Base-by-base conservation (phyloP, 2,113 vertebrate species). In the Poicephalus meyeri region DNA sequence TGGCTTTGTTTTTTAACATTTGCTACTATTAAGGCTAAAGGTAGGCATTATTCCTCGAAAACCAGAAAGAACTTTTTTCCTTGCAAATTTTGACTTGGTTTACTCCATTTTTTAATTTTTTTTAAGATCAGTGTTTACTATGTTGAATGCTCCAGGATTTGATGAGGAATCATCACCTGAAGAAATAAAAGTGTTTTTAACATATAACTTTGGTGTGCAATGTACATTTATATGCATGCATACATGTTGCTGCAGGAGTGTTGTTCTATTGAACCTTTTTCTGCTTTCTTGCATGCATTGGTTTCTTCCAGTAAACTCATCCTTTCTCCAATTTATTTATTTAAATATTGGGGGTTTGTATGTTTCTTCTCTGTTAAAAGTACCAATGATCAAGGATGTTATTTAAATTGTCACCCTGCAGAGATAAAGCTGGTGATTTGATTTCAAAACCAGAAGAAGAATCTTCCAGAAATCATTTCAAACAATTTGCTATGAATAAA, bases 391-490 rank as follows among this genome's bases (percentile, higher is more conserved):
- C 78, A 69, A 74, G 42, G 39, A 50, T 60, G 80, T 83, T 88
- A 66, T 64, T 90, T 68, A 50, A 83, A 80, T 91, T 88, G 68
- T 76, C 60, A 92, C 77, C 72, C 69, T 49, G 69, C 39, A 56
- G 84, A 87, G 72, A 79, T 82, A 73, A 90, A 86, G 44, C 47
- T 91, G 86, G 76, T 5, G 3, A 92, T 96, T 96, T 58, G 65
- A 64, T 95, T 96, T 95, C 78, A 24, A 72, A 95, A 93, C 71
- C 55, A 79, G 80, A 56, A 73, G 61, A 94, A 33, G 78, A 71
- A 88, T 83, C 80, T 93, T 94, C 44, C 80, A 83, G 92, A 94
- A 91, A 93, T 83, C 10, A 65, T 93, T 96, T 89, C 31, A 83
- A 35, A 65, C 91, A 72, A 70, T 94, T 93, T 91, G 82, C 63